Evolutionary conservation across 2,113 vertebrate genomes (phyloP).

Genomic region (Gadus macrocephalus): DNA sequence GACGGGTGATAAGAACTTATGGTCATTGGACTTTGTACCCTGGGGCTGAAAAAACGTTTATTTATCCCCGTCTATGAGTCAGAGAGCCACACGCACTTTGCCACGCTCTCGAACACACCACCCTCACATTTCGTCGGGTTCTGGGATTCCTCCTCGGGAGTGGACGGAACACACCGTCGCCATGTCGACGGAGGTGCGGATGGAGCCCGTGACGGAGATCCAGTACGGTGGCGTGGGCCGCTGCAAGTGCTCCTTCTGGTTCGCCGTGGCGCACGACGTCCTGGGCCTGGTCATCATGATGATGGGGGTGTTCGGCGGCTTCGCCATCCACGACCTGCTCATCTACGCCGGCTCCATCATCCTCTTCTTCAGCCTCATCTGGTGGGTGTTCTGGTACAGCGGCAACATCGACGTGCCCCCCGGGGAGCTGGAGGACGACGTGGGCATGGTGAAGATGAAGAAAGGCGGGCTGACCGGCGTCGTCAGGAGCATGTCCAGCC

Average conservation of each 20-base stretch:
- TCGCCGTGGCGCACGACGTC: conserved; percentile 81
- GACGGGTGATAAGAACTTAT: conserved; percentile 42
- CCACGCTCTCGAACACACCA: not conserved
- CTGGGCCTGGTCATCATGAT: conserved; percentile 77
- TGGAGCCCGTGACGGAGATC: conserved; percentile 47
- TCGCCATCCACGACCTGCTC: conserved; percentile 79
- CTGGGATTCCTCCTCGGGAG: too few species aligned
- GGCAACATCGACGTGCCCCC: conserved; percentile 85
- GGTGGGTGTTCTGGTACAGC: conserved; percentile 94
- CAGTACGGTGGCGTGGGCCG: conserved; percentile 68
- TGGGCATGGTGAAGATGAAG: conserved; percentile 54
- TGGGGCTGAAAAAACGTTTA: conserved; percentile 13
- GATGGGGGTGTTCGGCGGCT: conserved; percentile 75
- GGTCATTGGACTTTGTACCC: conserved; percentile 58
- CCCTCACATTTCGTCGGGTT: too few species aligned
- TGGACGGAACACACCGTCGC: not conserved
- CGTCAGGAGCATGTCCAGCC: conserved; percentile 51
- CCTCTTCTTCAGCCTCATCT: conserved; percentile 88
- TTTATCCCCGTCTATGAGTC: conserved; percentile 10
- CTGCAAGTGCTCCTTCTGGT: conserved; percentile 84
- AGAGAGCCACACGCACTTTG: not conserved
- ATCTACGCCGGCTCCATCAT: conserved; percentile 83
- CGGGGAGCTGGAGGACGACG: conserved; percentile 72
- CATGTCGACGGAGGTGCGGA: conserved; percentile 52
- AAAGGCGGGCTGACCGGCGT: conserved; percentile 36